Percentiles rank a stretch among this genome's conserved stretches.
Evolutionary conservation across 2,888 invertebrate species (phyloP).

Genomic region (Lutraria lutraria): DNA sequence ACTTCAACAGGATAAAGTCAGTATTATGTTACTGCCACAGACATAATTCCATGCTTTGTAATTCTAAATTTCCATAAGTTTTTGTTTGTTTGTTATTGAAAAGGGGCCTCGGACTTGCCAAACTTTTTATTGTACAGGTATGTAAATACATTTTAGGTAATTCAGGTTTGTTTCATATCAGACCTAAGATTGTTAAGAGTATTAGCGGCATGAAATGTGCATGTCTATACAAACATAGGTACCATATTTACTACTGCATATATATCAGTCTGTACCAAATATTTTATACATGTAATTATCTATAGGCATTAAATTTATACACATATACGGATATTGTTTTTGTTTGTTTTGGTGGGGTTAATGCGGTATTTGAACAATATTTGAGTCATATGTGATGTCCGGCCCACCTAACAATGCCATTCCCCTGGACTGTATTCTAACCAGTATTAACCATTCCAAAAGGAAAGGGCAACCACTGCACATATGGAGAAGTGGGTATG

Average conservation of each 20-base stretch:
- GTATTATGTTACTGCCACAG: no score
- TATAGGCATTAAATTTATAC: not conserved
- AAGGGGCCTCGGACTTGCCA: not conserved
- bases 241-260: not conserved
- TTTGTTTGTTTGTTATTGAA: not conserved
- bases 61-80: not conserved
- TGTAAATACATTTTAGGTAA: no score
- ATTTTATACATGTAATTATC: not conserved
- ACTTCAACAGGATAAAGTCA: no score
- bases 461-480: no score
- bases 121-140: not conserved
- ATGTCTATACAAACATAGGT: not conserved
- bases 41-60: not conserved
- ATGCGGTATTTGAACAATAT: no score
- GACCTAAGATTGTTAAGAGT: no score
- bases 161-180: not conserved
- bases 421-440: no score
- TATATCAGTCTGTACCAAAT: not conserved
- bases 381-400: no score
- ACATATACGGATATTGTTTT: not conserved
- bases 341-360: not conserved
- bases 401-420: no score
- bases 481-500: no score
- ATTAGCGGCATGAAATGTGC: no score
- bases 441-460: no score